Evolutionary conservation across 2,888 invertebrate genomes (phyloP).

Genomic region (Drosophila greeni): DNA sequence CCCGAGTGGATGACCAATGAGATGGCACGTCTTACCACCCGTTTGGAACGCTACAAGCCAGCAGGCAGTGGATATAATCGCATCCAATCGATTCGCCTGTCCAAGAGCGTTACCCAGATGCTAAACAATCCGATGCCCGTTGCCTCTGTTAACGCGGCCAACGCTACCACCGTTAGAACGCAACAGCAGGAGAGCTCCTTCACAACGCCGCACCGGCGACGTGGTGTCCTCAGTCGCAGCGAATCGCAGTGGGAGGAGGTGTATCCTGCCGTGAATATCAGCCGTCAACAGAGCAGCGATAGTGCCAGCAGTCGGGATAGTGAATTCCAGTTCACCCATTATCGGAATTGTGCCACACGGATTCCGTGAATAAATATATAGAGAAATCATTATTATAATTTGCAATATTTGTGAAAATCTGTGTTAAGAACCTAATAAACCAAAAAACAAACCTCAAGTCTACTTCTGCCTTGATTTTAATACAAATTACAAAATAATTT

Average conservation of each 20-base stretch:
- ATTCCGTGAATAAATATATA: slow-evolving; percentile 52
- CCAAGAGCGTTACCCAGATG: slow-evolving; percentile 77
- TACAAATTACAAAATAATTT: no score
- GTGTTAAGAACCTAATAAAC: slow-evolving; percentile 31
- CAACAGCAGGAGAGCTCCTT: slow-evolving; percentile 37
- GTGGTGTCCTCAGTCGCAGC: slow-evolving; percentile 69
- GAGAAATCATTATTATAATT: background rate
- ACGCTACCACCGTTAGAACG: slow-evolving; percentile 3
- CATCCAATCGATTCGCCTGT: slow-evolving; percentile 75
- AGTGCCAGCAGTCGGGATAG: slow-evolving; percentile 49
- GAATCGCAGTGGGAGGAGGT: slow-evolving; percentile 75
- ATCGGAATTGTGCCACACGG: slow-evolving; percentile 76
- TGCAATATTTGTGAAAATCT: slow-evolving; percentile 33
- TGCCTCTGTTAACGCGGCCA: slow-evolving; percentile 7
- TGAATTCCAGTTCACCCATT: slow-evolving; percentile 65
- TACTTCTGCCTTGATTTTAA: background rate
- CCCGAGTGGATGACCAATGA: slow-evolving; percentile 76
- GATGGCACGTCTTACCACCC: slow-evolving; percentile 73
- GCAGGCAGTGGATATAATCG: slow-evolving; percentile 76
- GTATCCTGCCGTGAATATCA: slow-evolving; percentile 66
- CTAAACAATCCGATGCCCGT: slow-evolving; percentile 74
- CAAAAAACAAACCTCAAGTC: background rate
- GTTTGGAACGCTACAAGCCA: slow-evolving; percentile 75
- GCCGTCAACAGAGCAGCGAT: slow-evolving; percentile 53
- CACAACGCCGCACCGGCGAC: slow-evolving; percentile 45